These are phyloP conservation scores for Megaceryle maxima DNA, from an alignment of 2,113 vertebrate species.

Conservation along the genomic window DNA sequence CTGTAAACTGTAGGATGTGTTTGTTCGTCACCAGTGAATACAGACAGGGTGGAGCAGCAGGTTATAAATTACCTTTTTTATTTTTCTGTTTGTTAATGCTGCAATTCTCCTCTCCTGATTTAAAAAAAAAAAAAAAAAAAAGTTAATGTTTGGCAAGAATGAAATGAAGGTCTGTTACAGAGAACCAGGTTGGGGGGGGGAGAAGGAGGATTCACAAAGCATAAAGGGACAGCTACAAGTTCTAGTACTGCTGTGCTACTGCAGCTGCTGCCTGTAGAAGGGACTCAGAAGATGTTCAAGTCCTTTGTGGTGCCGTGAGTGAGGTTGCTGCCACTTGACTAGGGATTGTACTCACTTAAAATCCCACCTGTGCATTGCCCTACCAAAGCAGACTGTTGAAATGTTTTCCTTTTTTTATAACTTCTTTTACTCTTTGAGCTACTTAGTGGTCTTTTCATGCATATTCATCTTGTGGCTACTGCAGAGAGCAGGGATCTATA, in stretches of 20 bases:
- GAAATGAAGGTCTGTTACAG: constrained; percentile 18
- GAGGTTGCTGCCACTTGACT: background rate
- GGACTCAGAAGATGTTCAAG: background rate
- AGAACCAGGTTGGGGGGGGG: background rate
- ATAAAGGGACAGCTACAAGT: background rate
- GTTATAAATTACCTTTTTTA: constrained; percentile 55
- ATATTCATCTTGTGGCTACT: background rate
- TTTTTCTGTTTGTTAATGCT: constrained; percentile 52
- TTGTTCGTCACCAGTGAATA: constrained; percentile 17
- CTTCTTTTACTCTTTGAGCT: background rate
- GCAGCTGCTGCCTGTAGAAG: background rate
- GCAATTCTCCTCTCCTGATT: background rate
- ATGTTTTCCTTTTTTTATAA: background rate
- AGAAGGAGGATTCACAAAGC: background rate
- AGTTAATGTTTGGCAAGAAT: constrained; percentile 44
- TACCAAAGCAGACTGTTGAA: background rate
- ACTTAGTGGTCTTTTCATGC: background rate
- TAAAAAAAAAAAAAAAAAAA: background rate
- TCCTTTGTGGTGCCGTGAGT: background rate
- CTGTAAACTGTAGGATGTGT: background rate
- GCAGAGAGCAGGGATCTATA: background rate
- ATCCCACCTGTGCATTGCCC: background rate
- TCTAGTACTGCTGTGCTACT: background rate
- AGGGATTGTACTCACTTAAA: background rate
- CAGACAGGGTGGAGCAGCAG: background rate